Conservation (phyloP, 2,888 invertebrate genomes). For the Chironomus tentans region DNA sequence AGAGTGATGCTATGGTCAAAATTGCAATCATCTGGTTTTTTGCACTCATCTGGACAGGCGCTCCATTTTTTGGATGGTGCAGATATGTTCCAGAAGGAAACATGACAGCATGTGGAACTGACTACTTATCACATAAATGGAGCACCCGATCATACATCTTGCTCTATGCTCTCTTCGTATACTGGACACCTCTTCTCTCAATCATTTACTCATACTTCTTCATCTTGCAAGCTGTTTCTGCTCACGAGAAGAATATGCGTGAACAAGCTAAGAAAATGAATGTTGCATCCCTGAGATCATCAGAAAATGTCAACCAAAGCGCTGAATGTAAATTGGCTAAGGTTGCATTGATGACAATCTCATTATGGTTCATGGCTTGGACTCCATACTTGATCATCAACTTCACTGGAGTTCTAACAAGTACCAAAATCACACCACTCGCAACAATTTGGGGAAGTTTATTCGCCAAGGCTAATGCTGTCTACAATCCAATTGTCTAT, state of each 20-base stretch:
- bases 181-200: slow-evolving; percentile 44
- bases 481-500: slow-evolving; percentile 52
- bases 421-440: slow-evolving; percentile 38
- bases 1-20: slow-evolving; percentile 41
- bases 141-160: slow-evolving; percentile 40
- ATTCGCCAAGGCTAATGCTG: slow-evolving; percentile 52
- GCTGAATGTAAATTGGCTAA: slow-evolving; percentile 45
- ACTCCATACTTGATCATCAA: slow-evolving; percentile 46
- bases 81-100: slow-evolving; percentile 52
- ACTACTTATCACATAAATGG: slow-evolving; percentile 41
- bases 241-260: slow-evolving; percentile 44
- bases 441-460: slow-evolving; percentile 45
- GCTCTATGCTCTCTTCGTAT: slow-evolving; percentile 40
- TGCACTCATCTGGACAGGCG: slow-evolving; percentile 44
- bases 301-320: slow-evolving; percentile 39
- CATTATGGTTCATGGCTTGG: slow-evolving; percentile 50
- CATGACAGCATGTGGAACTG: slow-evolving; percentile 47
- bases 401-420: slow-evolving; percentile 39
- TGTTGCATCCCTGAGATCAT: slow-evolving; percentile 43
- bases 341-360: slow-evolving; percentile 47
- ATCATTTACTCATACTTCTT: slow-evolving; percentile 42
- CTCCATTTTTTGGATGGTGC: slow-evolving; percentile 48
- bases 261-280: slow-evolving; percentile 49
- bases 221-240: neutral
- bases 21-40: slow-evolving; percentile 45